A percentile compares a stretch with the other conserved stretches of the same genome.
Conservation (phyloP, 2,113 vertebrate species). For the Pipra filicauda region DNA sequence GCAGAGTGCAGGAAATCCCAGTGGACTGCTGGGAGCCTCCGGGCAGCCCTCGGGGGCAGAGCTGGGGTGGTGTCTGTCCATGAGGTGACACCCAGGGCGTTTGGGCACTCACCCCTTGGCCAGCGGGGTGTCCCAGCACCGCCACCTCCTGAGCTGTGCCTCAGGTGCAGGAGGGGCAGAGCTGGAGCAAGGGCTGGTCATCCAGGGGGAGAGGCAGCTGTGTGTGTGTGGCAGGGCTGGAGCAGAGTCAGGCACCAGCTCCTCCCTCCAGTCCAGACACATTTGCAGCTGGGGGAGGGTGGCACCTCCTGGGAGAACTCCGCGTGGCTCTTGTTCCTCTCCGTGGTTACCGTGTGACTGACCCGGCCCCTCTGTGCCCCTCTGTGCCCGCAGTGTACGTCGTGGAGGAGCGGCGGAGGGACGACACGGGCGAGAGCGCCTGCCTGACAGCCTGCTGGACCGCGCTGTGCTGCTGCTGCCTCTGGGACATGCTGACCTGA, state of each 20-base stretch:
- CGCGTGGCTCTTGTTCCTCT: not conserved
- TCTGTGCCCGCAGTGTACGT: slow-evolving; percentile 83
- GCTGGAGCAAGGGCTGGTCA: not conserved
- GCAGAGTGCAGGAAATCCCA: not conserved
- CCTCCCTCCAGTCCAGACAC: accelerated
- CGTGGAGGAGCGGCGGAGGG: slow-evolving; percentile 89
- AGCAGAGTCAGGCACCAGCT: not conserved
- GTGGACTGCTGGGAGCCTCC: not conserved
- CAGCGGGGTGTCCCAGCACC: not conserved
- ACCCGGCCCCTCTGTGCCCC: not conserved
- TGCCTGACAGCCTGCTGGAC: slow-evolving; percentile 96
- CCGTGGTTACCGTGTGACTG: not conserved
- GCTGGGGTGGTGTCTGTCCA: not conserved
- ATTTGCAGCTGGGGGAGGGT: not conserved
- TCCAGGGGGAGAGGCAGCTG: not conserved
- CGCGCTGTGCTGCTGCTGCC: slow-evolving; percentile 94
- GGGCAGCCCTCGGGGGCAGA: not conserved
- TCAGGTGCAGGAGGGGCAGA: no score
- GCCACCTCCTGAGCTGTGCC: not conserved
- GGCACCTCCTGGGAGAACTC: not conserved
- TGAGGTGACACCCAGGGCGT: accelerated
- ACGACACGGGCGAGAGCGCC: slow-evolving; percentile 80
- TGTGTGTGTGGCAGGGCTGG: not conserved
- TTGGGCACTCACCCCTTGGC: not conserved
- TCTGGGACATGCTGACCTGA: slow-evolving; percentile 97